Evolutionary conservation across 1,140 invertebrate species (phyloP), one percentile per base, ranked within the genome.

Genomic region (Drosophila tristis): DNA sequence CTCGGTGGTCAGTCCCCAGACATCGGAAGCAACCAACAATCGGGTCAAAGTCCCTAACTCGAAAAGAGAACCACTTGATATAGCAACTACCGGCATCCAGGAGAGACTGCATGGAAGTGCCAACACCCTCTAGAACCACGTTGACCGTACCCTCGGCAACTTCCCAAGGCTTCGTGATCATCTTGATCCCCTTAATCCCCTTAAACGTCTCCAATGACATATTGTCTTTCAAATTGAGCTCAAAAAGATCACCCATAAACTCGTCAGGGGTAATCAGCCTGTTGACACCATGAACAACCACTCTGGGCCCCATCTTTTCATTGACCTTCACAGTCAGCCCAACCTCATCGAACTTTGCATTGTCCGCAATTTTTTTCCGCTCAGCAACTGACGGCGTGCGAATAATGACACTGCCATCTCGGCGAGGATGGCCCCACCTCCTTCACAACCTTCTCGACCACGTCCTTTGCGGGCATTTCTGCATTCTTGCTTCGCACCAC

Each of bases 401-500:
- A 1, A 20, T 20, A 20, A 20, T 20, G 20, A 26, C 23, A 5
- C 23, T 20, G 23, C 48, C 53, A 29, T 31, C 26, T 6, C 49
- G 31, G 7, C 44, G 31, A 15, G 6, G 48, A 35, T 7, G 68
- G 68, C 5, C 51, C 64, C 9, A 61, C 58, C 50, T 53, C 23
- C 13, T n/a, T 26, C 25, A 26, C 25, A 26, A 26, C 25, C 5
- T 26, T 50, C 3, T 50, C 25, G 0, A n/a, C 23, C 48, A 50
- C 48, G 48, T 50, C 48, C 13, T 26, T 25, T 2, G 45, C 39
- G 6, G 20, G 25, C 4, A 13, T 9, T 1, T 8, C 51, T 8
- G 51, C 43, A 43, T 48, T 49, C 2, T 57, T 57, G 48, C 65
- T 60, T 16, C 58, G 58, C 3, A 61, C 58, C 2, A 70, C 50